These are phyloP conservation scores for Disparrhopalites patrizii DNA, from an alignment of 2,888 invertebrate species.

Conservation along the genomic window DNA sequence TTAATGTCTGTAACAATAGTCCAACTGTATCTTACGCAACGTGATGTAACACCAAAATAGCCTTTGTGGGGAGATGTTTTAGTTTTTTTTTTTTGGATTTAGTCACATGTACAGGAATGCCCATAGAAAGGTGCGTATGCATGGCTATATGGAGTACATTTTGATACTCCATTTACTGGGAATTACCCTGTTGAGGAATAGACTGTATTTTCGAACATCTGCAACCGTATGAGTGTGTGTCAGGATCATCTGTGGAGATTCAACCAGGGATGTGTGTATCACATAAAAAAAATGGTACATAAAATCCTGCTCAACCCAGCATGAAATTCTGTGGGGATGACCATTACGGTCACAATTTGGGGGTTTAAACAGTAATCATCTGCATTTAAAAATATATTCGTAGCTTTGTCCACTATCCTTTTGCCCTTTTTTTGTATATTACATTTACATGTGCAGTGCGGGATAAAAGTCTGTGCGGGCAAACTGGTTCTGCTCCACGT, in stretches of 20 bases:
- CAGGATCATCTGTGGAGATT: background rate
- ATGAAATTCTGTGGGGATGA: slow-evolving; percentile 6
- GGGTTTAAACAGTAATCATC: background rate
- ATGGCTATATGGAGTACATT: too few relatives aligned
- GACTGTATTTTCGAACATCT: too few relatives aligned
- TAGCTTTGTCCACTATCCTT: too few relatives aligned
- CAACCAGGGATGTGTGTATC: background rate
- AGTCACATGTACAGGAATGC: background rate
- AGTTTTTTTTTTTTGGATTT: background rate
- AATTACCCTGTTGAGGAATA: too few relatives aligned
- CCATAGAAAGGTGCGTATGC: too few relatives aligned
- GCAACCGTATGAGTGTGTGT: background rate
- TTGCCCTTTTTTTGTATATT: too few relatives aligned
- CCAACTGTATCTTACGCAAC: background rate
- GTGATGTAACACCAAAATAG: slow-evolving; percentile 12
- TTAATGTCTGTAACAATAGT: background rate
- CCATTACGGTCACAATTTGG: background rate
- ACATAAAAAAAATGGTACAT: background rate
- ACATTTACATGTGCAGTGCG: too few relatives aligned
- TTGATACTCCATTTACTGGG: too few relatives aligned
- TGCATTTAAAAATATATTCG: too few relatives aligned
- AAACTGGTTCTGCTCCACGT: too few relatives aligned
- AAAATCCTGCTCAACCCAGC: slow-evolving; percentile 14
- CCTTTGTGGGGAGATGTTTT: background rate
- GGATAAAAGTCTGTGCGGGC: too few relatives aligned